A percentile compares a stretch with the other conserved stretches of the same genome.
Evolutionary conservation across 1,140 invertebrate genomes (phyloP).

Genomic region (Chrysopa pallens): DNA sequence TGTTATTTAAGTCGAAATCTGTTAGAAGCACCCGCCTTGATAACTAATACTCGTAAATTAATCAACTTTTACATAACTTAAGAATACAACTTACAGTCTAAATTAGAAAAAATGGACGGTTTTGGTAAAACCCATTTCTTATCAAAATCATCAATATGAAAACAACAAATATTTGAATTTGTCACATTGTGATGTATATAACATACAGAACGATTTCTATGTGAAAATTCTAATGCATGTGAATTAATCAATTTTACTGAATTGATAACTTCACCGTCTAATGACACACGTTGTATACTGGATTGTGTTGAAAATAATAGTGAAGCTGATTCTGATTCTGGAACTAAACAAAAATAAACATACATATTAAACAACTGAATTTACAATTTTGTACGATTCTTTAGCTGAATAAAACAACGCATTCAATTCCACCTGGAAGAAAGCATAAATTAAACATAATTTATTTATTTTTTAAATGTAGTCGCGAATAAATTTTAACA

Average conservation of each 20-base stretch:
- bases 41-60: too few species aligned
- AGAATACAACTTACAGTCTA: constrained; percentile 29
- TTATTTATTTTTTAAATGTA: too few species aligned
- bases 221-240: constrained; percentile 29
- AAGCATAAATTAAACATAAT: too few species aligned
- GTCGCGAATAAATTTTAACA: too few species aligned
- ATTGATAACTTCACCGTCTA: constrained; percentile 30
- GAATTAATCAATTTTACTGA: constrained; percentile 23
- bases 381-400: too few species aligned
- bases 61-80: too few species aligned
- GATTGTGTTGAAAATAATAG: constrained; percentile 32
- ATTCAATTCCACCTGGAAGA: too few species aligned
- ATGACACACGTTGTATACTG: constrained; percentile 28
- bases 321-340: constrained; percentile 26
- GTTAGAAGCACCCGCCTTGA: too few species aligned
- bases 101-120: constrained; percentile 32
- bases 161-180: constrained; percentile 34
- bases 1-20: too few species aligned
- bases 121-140: constrained; percentile 32
- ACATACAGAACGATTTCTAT: constrained; percentile 44
- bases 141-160: constrained; percentile 36
- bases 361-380: too few species aligned
- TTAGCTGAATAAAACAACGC: too few species aligned
- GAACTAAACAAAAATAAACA: constrained; percentile 23
- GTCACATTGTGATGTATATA: constrained; percentile 41